Percentiles rank a stretch among this genome's conserved stretches.
Conservation (phyloP, 1,140 invertebrate genomes). For the Berghia stephanieae region DNA sequence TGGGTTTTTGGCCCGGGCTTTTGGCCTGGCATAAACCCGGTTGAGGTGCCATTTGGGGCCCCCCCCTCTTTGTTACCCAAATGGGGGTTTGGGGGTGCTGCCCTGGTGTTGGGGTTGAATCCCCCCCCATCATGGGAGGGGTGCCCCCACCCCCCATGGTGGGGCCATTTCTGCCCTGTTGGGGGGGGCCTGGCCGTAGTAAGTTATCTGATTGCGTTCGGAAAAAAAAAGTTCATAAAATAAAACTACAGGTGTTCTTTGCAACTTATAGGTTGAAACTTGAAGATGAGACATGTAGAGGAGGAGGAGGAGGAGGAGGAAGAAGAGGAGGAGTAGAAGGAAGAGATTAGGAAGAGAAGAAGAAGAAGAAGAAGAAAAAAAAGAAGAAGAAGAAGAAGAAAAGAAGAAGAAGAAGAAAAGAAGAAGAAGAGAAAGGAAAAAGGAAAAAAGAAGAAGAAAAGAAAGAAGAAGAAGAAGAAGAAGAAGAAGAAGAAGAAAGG, state of each 20-base stretch:
- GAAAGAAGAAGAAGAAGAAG: background rate
- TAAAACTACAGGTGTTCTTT: background rate
- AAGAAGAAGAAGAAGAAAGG: background rate
- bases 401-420: background rate
- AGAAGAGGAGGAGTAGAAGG: background rate
- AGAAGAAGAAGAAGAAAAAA: background rate
- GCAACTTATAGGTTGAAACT: background rate
- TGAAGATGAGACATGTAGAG: background rate
- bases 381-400: background rate
- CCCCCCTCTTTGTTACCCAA: conserved; percentile 65
- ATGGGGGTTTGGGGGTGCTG: conserved; percentile 42
- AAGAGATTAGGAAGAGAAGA: background rate
- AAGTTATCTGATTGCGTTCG: conserved; percentile 39
- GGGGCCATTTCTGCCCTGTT: conserved; percentile 51
- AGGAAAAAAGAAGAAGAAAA: no score
- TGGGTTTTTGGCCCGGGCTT: conserved; percentile 37
- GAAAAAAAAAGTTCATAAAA: background rate
- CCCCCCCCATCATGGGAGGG: conserved; percentile 61
- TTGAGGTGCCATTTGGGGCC: conserved; percentile 58
- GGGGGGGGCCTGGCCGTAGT: conserved; percentile 40
- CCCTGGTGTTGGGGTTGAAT: conserved; percentile 56
- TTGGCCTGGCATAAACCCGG: conserved; percentile 71
- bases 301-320: background rate
- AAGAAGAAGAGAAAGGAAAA: background rate
- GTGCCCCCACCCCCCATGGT: conserved; percentile 39